Conservation (phyloP, 2,888 invertebrate species). For the Cerastis rubricosa region DNA sequence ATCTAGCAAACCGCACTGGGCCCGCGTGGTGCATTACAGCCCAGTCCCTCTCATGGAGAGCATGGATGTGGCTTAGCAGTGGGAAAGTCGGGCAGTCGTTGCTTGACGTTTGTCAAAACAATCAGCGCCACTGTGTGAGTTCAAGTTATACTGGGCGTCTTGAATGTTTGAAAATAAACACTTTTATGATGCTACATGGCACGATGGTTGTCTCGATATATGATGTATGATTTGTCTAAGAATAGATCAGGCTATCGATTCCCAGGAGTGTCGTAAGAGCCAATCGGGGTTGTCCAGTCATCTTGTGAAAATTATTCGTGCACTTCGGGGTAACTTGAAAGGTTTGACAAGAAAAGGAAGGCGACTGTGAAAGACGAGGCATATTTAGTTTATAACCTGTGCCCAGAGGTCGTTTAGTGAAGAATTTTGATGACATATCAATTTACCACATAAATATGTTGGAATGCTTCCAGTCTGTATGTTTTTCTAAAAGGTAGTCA, state of each 20-base stretch:
- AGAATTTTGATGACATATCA: background rate
- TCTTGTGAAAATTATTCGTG: background rate
- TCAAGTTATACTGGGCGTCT: conserved; percentile 9
- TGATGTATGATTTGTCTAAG: conserved; percentile 43
- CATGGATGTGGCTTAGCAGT: background rate
- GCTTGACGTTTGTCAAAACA: conserved; percentile 34
- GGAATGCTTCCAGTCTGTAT: background rate
- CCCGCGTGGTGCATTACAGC: background rate
- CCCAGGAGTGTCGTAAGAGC: conserved; percentile 19
- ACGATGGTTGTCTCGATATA: conserved; percentile 53
- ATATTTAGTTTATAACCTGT: background rate
- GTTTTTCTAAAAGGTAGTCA: background rate
- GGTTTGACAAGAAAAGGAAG: background rate
- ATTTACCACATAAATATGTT: background rate
- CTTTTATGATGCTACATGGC: conserved; percentile 77
- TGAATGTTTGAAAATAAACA: conserved; percentile 81
- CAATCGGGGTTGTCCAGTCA: background rate
- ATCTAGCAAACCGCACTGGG: background rate
- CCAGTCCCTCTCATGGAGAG: background rate
- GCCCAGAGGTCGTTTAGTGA: background rate
- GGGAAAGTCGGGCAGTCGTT: too few species aligned
- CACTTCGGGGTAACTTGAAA: background rate
- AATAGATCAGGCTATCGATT: conserved; percentile 35
- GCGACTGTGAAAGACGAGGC: background rate
- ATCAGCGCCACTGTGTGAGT: conserved; percentile 3